Base-by-base conservation (phyloP, 2,113 vertebrate species). In the Murina feae region DNA sequence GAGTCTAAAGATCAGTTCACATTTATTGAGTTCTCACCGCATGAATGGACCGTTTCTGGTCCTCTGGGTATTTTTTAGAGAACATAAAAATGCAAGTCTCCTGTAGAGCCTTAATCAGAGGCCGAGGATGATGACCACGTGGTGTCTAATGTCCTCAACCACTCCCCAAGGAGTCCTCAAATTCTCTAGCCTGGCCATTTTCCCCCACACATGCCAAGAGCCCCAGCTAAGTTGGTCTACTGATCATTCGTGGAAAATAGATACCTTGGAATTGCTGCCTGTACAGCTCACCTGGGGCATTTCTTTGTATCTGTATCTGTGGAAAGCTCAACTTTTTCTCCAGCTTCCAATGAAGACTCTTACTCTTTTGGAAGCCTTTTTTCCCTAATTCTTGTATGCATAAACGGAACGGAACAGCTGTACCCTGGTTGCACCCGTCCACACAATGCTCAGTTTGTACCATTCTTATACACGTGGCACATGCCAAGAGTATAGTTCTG, bases 1-100 rank as follows among this genome's bases (percentile, higher is more conserved):
- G 82, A 84, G 66, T 82, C 42, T 79, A 35, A 92, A 95, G 92
- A 72, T 72, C 28, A 11, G 93, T 93, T 93, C 63, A 80, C 84
- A 75, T 91, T 94, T 89, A 68, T 93, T 76, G 71, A 90, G 78
- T 93, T 84, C 72, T 91, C 21, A 6, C 75, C 84, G 69, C 58
- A 13, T 42, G 85, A 88, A 58, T 17, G 21, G 66, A 49, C 5
- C 63, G 53, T 92, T 89, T 75, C 75, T 5, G 10, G 66, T 51
- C 66, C 12, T 63, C 86, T 9, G 30, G 53, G 51, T 85, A 21
- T 23, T 89, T 94, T 93, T 83, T 35, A 65, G n/a, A 72, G 49
- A 65, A 74, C 42, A 7, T 87, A 82, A 86, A 95, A 78, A 85
- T n/a, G 60, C 58, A 66, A 10, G 23, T 78, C 21, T 93, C 90